Evolutionary conservation across 2,113 vertebrate species (phyloP).

Genomic region (Kryptolebias marmoratus): DNA sequence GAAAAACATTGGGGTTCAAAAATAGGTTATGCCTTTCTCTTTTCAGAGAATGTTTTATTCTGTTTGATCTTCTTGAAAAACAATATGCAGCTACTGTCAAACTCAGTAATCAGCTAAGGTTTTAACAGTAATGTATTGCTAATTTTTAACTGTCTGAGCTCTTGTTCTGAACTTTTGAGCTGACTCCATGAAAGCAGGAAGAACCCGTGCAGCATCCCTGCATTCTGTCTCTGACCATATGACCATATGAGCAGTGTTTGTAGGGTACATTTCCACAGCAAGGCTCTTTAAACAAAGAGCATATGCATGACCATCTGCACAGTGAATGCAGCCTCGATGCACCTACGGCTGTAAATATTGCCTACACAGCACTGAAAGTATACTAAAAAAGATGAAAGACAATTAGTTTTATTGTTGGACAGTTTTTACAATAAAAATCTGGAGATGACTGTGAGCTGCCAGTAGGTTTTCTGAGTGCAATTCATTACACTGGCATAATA

Average conservation of each 20-base stretch:
- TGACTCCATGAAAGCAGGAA: background rate
- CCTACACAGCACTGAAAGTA: background rate
- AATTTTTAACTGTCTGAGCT: background rate
- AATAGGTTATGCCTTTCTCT: no score
- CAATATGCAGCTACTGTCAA: background rate
- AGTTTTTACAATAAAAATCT: background rate
- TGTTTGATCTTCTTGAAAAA: background rate
- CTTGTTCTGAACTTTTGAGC: background rate
- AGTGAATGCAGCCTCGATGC: constrained; percentile 7
- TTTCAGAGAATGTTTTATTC: no score
- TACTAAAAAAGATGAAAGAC: background rate
- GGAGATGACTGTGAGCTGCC: constrained; percentile 8
- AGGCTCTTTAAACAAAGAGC: constrained; percentile 22
- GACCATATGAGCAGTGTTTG: constrained; percentile 12
- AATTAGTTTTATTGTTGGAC: constrained; percentile 2
- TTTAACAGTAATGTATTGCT: background rate
- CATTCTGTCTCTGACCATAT: constrained; percentile 10
- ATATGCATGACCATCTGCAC: constrained; percentile 63
- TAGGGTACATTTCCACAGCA: constrained; percentile 16
- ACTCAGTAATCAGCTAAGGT: background rate
- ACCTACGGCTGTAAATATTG: constrained; percentile 32
- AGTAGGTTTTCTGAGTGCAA: constrained; percentile 17
- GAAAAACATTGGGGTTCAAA: no score
- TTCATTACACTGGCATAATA: constrained; percentile 14
- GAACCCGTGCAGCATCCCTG: constrained; percentile 8